Evolutionary conservation across 1,140 invertebrate species (phyloP).

Genomic region (Hydropsyche tenuis): DNA sequence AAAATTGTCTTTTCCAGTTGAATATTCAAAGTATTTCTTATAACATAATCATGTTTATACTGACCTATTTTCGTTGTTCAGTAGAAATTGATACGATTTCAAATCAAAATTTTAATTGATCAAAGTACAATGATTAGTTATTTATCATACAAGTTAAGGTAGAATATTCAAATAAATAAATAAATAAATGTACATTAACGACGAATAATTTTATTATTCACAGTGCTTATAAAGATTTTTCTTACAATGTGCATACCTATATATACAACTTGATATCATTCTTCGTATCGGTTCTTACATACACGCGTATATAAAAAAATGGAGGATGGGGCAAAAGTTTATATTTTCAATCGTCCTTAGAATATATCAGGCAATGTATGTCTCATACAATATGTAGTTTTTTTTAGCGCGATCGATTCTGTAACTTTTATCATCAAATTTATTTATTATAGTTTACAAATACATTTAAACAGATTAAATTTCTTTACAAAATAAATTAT

Average conservation of each 20-base stretch:
- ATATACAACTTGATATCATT: conserved; percentile 33
- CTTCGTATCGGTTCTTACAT: conserved; percentile 20
- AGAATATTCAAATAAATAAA: background rate
- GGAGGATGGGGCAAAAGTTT: too few species aligned
- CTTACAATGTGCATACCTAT: conserved; percentile 39
- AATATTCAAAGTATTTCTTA: too few species aligned
- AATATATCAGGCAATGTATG: conserved; percentile 21
- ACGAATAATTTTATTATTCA: conserved; percentile 33
- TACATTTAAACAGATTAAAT: background rate
- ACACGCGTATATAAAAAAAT: background rate
- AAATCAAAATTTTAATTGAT: too few species aligned
- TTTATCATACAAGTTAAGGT: too few species aligned
- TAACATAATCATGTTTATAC: too few species aligned
- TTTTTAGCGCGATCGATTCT: background rate
- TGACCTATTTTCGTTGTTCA: too few species aligned
- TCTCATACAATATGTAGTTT: conserved; percentile 6
- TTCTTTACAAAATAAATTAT: conserved; percentile 14
- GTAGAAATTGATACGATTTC: too few species aligned
- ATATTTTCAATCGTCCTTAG: background rate
- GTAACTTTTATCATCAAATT: background rate
- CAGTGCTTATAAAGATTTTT: conserved; percentile 43
- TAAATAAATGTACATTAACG: conserved; percentile 15
- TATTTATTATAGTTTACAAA: background rate
- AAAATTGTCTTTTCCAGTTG: too few species aligned
- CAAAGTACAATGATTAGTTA: too few species aligned